Base-by-base conservation (phyloP, 2,113 vertebrate species). In the Telmatochromis brichardi region DNA sequence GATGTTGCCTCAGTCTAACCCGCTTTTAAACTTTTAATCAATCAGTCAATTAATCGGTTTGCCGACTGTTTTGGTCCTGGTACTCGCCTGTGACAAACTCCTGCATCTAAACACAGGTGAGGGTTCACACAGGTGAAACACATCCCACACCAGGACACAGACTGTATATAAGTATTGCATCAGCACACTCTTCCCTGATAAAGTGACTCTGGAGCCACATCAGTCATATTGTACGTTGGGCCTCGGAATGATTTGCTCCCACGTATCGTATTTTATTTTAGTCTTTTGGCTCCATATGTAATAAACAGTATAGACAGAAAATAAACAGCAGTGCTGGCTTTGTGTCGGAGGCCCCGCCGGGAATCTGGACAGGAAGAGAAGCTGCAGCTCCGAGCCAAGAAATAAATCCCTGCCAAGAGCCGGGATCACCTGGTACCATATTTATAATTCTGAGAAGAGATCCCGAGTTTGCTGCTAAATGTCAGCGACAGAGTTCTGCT, bases 301-400 rank as follows among this genome's bases (percentile, higher is more conserved):
- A 88, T 83, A 86, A 89, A 89, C 82, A 63, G 86, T 85, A 82
- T 68, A 85, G 86, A 81, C 50, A 85, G 86, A 90, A 85, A 84
- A 88, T 86, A 89, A 89, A 87, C 85, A 88, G 88, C 84, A 60
- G 88, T 17, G 68, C 55, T 90, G 91, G 90, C 92, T 90, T 87
- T 63, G 91, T 84, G 80, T 35, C 7, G 12, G 85, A 50, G 21
- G 51, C 45, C 26, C 86, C 45, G 5, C 78, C 10, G 89, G 87
- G 92, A 93, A 9, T 9, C 5, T 7, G 57, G 79, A 89, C 73
- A 79, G 82, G 82, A 84, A 90, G 86, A 86, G 71, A 57, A 84
- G 83, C 90, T 63, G 82, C 50, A 76, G 78, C 85, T 76, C 42
- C 2, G 45, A 86, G 92, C 92, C 93, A 94, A 83, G 55, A 80